phyloP scores from a whole-genome alignment of 2,888 invertebrate species.

The Sipha maydis region DNA sequence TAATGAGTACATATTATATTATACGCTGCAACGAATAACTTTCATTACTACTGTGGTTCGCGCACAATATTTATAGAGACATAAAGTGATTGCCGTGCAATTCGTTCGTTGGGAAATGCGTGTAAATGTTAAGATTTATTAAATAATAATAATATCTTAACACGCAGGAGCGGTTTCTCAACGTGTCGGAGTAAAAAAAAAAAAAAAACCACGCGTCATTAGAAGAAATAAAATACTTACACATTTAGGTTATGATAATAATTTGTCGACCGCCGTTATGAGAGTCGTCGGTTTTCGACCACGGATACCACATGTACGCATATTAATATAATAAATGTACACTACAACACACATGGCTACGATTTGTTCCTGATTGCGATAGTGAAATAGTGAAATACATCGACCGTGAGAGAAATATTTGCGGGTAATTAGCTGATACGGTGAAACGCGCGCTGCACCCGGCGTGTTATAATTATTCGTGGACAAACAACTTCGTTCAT shows the following conservation, averaged over 20 bases:
- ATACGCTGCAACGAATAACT: too few relatives aligned
- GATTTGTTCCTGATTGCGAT: conserved; percentile 2
- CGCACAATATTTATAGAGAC: background rate
- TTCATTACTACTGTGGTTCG: background rate
- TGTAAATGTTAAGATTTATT: background rate
- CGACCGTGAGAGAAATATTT: conserved; percentile 33
- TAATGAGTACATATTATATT: too few relatives aligned
- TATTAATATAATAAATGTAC: background rate
- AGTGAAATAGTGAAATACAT: background rate
- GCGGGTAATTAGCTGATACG: background rate
- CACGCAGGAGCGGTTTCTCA: background rate
- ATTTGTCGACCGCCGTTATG: background rate
- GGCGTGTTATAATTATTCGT: background rate
- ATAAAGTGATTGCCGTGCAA: too few relatives aligned
- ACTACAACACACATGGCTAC: background rate
- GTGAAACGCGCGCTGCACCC: background rate
- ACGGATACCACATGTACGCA: background rate
- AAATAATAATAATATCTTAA: background rate
- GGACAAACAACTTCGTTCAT: conserved; percentile 1
- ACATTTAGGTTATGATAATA: conserved; percentile 14
- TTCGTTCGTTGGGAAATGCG: background rate
- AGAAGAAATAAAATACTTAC: background rate
- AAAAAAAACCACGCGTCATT: conserved; percentile 19
- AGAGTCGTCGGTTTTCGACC: background rate
- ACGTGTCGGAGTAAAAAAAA: background rate